Conservation (phyloP, 2,797 vertebrate species). For the Apogon talboti region DNA sequence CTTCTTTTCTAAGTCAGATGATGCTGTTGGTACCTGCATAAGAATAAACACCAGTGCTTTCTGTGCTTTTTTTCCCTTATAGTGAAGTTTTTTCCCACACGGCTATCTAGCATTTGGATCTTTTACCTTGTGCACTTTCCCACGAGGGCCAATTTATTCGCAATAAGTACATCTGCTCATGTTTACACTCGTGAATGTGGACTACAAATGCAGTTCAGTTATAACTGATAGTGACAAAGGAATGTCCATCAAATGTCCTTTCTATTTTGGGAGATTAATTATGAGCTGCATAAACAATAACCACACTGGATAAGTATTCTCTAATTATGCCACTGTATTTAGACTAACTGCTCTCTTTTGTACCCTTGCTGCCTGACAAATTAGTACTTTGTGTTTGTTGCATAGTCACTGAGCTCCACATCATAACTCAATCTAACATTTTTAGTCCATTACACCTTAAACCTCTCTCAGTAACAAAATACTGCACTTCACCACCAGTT, state of each 20-base stretch:
- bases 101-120: not conserved
- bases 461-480: not conserved
- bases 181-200: not conserved
- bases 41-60: slow-evolving; percentile 39
- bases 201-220: not conserved
- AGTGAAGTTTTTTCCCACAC: slow-evolving; percentile 12
- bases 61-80: slow-evolving; percentile 30
- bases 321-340: not conserved
- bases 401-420: not conserved
- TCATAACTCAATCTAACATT: not conserved
- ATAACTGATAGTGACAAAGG: not conserved
- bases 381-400: not conserved
- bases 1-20: not conserved
- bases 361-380: not conserved
- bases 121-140: slow-evolving; percentile 16
- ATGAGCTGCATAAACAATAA: not conserved
- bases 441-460: no score
- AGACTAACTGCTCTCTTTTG: not conserved
- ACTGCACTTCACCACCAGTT: not conserved
- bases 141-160: slow-evolving; percentile 7
- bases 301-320: not conserved
- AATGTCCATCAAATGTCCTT: no score
- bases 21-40: slow-evolving; percentile 12
- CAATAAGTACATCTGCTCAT: slow-evolving; percentile 8
- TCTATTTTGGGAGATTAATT: not conserved